phyloP scores from a whole-genome alignment of 2,888 invertebrate genomes.

The Orgyia antiqua region DNA sequence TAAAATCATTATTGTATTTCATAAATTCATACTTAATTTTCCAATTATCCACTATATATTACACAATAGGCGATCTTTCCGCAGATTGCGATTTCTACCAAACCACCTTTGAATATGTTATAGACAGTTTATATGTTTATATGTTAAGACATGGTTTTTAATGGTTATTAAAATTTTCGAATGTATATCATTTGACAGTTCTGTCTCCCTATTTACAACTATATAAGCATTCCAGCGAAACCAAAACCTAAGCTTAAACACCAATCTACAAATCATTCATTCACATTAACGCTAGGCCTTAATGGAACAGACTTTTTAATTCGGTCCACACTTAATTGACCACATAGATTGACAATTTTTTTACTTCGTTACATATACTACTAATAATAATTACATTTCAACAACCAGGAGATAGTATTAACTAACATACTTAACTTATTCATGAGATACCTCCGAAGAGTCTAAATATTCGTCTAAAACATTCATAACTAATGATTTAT shows the following conservation, averaged over 20 bases:
- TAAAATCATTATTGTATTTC: too few relatives aligned
- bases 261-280: conserved; percentile 34
- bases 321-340: conserved; percentile 70
- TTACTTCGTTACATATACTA: conserved; percentile 37
- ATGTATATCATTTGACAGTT: conserved; percentile 1
- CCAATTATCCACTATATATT: too few relatives aligned
- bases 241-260: conserved; percentile 44
- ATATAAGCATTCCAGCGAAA: conserved; percentile 20
- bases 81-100: too few relatives aligned
- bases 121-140: too few relatives aligned
- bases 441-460: conserved; percentile 62
- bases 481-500: conserved; percentile 36
- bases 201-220: conserved; percentile 10
- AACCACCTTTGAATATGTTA: too few relatives aligned
- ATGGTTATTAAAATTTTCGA: too few relatives aligned
- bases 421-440: conserved; percentile 57
- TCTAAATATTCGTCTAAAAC: conserved; percentile 52
- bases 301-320: conserved; percentile 53
- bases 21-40: too few relatives aligned
- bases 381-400: conserved; percentile 47
- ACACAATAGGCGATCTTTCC: too few relatives aligned
- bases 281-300: conserved; percentile 49
- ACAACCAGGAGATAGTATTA: conserved; percentile 69
- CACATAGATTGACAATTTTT: conserved; percentile 60
- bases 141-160: too few relatives aligned